Evolutionary conservation across 2,888 invertebrate genomes (phyloP).

Genomic region (Cephus runcator): DNA sequence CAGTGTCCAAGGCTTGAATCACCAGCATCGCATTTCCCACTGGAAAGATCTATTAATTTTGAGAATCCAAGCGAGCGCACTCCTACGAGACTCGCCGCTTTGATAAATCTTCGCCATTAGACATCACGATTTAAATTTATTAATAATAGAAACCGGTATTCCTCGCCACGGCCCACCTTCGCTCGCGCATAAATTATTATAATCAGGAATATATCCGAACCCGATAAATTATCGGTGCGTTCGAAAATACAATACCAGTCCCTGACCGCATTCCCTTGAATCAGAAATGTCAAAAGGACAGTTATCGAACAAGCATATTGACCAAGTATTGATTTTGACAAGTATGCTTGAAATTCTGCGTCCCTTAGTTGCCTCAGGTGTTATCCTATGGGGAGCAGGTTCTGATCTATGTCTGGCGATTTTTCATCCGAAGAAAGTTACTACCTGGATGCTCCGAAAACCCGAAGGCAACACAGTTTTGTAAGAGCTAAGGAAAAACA

Average conservation of each 20-base stretch:
- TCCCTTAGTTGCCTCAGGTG: neutral
- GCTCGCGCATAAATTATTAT: slow-evolving; percentile 55
- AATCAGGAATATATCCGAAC: slow-evolving; percentile 53
- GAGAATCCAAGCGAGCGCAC: slow-evolving; percentile 16
- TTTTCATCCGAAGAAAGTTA: slow-evolving; percentile 58
- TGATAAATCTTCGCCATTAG: slow-evolving; percentile 46
- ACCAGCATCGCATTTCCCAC: slow-evolving; percentile 22
- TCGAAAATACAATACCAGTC: slow-evolving; percentile 12
- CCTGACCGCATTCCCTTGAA: neutral
- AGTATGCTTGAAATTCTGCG: neutral
- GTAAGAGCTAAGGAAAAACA: slow-evolving; percentile 15
- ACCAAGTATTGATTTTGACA: neutral
- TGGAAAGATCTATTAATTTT: slow-evolving; percentile 24
- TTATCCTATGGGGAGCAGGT: slow-evolving; percentile 21
- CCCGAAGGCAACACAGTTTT: slow-evolving; percentile 31
- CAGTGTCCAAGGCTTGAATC: slow-evolving; percentile 17
- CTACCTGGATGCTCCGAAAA: slow-evolving; percentile 24
- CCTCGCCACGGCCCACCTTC: slow-evolving; percentile 21
- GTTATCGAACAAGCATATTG: neutral
- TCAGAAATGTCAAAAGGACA: neutral
- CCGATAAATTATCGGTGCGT: slow-evolving; percentile 50
- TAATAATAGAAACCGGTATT: slow-evolving; percentile 59
- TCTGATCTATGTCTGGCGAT: slow-evolving; percentile 54
- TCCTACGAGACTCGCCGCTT: slow-evolving; percentile 29
- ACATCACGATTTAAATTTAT: slow-evolving; percentile 57